Evolutionary conservation across 2,797 vertebrate species (phyloP), one percentile per base, ranked within the genome.

Genomic region (Sphenodon punctatus): DNA sequence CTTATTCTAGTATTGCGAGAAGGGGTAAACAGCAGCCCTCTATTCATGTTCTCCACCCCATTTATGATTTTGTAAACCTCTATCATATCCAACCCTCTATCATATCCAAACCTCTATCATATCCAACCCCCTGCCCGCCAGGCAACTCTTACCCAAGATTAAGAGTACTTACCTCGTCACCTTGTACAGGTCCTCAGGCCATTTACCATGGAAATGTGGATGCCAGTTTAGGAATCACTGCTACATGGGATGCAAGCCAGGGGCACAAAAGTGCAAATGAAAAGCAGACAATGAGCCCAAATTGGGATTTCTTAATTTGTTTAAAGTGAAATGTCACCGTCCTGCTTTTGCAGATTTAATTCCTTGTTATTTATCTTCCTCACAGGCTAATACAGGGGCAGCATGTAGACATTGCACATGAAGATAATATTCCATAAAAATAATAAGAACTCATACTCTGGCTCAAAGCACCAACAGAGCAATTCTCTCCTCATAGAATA

Each of bases 311-410:
- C 66, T 75, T 85, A 88, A 78, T 87, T 86, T 88, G 66, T 86
- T 78, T 89, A 80, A 82, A 34, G 41, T 65, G 76, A 75, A 85
- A 88, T 78, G 0, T 5, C 82, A 84, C 49, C 68, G 64, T 84
- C 84, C 83, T 59, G 67, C 59, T 88, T 23, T 88, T 78, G 75
- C 72, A 84, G 82, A 75, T 84, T 88, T 90, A 78, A 91, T 81
- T 89, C 77, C 65, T 25, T 59, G 30, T 36, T 59, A 20, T 85
- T 88, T 79, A 68, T 91, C 91, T 75, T 81, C 86, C 82, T 90
- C 80, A 76, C 91, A 82, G 55, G 53, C 60, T 70, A 86, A 67
- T 63, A 75, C 68, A 75, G 34, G 64, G 60, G 65, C 60, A 82
- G 80, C 20, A 20, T 56, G 59, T 36, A 90, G 58, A 72, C 3